A percentile compares a stretch with the other conserved stretches of the same genome.
phyloP scores from a whole-genome alignment of 2,113 vertebrate genomes.

The Peromyscus polionotus region DNA sequence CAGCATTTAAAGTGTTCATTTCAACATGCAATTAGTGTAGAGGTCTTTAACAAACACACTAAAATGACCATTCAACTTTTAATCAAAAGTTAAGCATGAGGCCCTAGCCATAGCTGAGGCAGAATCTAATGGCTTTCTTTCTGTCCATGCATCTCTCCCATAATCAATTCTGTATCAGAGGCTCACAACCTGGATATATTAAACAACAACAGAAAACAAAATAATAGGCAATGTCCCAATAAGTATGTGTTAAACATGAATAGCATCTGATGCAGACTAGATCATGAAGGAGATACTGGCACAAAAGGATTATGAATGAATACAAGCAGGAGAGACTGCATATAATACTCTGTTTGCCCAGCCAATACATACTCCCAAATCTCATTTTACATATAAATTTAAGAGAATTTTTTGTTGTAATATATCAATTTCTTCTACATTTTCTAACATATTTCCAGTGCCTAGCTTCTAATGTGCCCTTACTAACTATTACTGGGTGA shows the following conservation, averaged over 20 bases:
- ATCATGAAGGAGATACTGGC: background rate
- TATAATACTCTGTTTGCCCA: too few relatives aligned
- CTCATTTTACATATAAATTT: background rate
- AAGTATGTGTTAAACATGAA: background rate
- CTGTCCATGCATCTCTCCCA: rapidly evolving
- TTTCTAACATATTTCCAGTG: background rate
- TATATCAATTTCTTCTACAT: background rate
- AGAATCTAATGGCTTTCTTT: background rate
- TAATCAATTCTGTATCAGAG: too few relatives aligned
- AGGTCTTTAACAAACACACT: too few relatives aligned
- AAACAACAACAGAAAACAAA: background rate
- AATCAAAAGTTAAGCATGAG: background rate
- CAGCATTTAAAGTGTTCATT: too few relatives aligned
- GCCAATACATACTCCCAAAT: background rate
- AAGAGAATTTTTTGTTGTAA: background rate
- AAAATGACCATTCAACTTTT: background rate
- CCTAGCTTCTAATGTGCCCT: background rate
- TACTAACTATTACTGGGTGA: background rate
- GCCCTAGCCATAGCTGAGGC: background rate
- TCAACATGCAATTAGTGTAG: too few relatives aligned
- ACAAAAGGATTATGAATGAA: background rate
- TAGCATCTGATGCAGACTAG: background rate
- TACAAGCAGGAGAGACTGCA: background rate
- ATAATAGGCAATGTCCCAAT: background rate
- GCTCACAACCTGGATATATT: background rate